A percentile compares a stretch with the other conserved stretches of the same genome.
Conservation (phyloP, 2,888 invertebrate genomes). For the Syritta pipiens region DNA sequence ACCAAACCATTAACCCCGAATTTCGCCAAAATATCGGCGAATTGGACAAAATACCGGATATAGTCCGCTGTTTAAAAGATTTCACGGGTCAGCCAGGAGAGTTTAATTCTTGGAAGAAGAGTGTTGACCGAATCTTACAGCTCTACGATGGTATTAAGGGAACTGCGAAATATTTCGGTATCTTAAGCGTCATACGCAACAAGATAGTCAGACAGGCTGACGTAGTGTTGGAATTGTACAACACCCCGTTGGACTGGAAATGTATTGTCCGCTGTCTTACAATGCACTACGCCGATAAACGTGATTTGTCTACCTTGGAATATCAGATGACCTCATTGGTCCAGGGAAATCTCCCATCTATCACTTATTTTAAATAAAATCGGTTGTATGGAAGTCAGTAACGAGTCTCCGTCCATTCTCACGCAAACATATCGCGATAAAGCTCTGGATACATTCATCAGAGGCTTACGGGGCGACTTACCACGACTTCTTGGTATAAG, state of each 20-base stretch:
- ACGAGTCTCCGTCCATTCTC: neutral
- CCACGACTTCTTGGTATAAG: slow-evolving; percentile 23
- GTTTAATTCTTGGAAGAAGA: slow-evolving; percentile 34
- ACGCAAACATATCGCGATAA: too few relatives aligned
- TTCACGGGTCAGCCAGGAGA: slow-evolving; percentile 47
- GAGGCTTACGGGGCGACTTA: slow-evolving; percentile 61
- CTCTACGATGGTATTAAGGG: slow-evolving; percentile 24
- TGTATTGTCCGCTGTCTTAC: neutral
- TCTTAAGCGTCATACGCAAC: slow-evolving; percentile 34
- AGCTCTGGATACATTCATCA: slow-evolving; percentile 68
- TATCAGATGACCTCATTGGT: slow-evolving; percentile 28
- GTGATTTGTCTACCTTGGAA: slow-evolving; percentile 40
- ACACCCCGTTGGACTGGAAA: slow-evolving; percentile 35
- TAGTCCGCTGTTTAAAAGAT: slow-evolving; percentile 26
- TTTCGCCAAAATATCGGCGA: slow-evolving; percentile 11
- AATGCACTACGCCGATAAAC: slow-evolving; percentile 34
- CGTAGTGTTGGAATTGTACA: slow-evolving; percentile 34
- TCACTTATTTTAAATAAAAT: slow-evolving; percentile 61
- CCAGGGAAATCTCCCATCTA: slow-evolving; percentile 35
- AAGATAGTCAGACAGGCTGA: slow-evolving; percentile 37
- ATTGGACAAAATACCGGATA: slow-evolving; percentile 41
- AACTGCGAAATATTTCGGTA: slow-evolving; percentile 47
- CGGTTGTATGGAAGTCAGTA: too few relatives aligned
- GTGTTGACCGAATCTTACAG: slow-evolving; percentile 36
- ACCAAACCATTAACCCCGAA: neutral